Conservation (phyloP, 2,113 vertebrate species). For the Ariopsis seemanni region DNA sequence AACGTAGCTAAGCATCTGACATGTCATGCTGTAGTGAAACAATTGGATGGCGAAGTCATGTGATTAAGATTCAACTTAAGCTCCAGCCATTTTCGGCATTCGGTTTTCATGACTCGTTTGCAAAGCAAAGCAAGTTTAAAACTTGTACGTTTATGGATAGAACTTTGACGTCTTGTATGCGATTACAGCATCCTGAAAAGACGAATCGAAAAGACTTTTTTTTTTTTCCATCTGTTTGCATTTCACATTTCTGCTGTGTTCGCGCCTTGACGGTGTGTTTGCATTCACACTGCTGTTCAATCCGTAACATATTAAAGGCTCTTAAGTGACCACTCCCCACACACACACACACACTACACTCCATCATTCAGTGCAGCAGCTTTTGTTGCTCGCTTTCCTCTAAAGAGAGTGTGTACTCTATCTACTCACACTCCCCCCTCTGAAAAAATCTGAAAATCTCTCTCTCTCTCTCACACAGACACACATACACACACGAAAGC, state of each 20-base stretch:
- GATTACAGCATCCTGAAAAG: background rate
- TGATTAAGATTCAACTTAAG: background rate
- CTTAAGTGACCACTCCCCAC: conserved; percentile 12
- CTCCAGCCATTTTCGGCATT: background rate
- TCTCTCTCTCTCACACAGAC: background rate
- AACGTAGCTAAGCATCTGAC: background rate
- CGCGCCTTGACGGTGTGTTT: background rate
- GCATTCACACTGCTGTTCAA: conserved; percentile 12
- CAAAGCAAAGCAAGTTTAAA: background rate
- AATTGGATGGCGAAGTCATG: background rate
- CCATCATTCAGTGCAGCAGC: conserved; percentile 28
- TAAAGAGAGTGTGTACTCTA: background rate
- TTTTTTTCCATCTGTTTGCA: background rate
- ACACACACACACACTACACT: conserved; percentile 27
- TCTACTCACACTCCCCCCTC: background rate
- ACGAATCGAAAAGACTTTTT: background rate
- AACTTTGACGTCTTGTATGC: background rate
- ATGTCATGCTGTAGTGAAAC: background rate
- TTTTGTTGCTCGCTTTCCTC: conserved; percentile 33
- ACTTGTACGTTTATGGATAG: background rate
- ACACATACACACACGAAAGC: conserved; percentile 1
- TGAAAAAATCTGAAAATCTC: background rate
- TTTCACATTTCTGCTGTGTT: conserved; percentile 10
- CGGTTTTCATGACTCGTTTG: background rate
- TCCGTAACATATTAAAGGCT: conserved; percentile 17